These are phyloP conservation scores for Macrotus californicus DNA, from an alignment of 2,113 vertebrate genomes.

Conservation along the genomic window DNA sequence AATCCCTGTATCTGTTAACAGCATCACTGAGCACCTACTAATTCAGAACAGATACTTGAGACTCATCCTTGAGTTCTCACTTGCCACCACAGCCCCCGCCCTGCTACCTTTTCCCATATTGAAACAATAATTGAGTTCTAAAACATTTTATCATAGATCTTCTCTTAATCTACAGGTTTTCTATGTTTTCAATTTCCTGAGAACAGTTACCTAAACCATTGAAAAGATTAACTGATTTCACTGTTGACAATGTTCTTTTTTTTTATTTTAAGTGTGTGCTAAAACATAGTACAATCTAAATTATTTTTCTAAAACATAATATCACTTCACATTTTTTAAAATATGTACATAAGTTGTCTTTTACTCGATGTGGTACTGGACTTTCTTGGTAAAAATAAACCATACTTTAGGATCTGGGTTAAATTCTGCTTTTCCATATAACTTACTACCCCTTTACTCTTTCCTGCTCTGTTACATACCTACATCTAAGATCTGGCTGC, in stretches of 20 bases:
- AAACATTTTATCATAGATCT: background rate
- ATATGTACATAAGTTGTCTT: background rate
- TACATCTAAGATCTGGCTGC: background rate
- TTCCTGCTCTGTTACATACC: background rate
- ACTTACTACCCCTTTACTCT: background rate
- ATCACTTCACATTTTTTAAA: background rate
- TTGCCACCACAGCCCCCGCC: too few relatives aligned
- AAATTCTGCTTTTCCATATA: background rate
- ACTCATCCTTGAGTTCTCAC: background rate
- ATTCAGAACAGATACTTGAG: background rate
- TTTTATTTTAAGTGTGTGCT: background rate
- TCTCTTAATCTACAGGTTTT: background rate
- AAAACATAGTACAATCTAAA: background rate
- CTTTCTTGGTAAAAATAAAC: background rate
- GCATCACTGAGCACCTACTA: background rate
- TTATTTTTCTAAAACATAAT: background rate
- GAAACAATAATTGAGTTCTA: background rate
- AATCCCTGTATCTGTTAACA: background rate
- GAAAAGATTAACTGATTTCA: background rate
- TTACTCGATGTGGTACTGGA: background rate
- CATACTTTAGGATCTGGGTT: background rate
- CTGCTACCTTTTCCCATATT: background rate
- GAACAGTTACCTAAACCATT: background rate
- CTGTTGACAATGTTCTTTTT: background rate
- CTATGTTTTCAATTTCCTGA: background rate